Evolutionary conservation across 1,140 invertebrate genomes (phyloP), one percentile per base, ranked within the genome.

Genomic region (Triops cancriformis): DNA sequence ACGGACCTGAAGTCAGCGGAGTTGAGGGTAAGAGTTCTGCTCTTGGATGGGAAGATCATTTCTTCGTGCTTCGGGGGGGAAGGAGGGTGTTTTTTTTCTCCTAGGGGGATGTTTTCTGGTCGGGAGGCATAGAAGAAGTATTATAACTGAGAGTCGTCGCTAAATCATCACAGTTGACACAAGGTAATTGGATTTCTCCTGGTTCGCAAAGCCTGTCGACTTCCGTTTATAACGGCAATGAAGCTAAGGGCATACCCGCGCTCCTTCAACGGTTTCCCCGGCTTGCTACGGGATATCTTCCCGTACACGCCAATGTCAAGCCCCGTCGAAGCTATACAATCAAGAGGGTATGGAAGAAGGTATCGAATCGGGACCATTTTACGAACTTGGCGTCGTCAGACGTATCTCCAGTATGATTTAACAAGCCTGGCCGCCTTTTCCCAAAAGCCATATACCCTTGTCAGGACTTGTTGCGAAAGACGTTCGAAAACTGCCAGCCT

Each of bases 141-240:
- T 64, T 64, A 64, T 23, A 64, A 64, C 51, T 64, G 14, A 64
- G 51, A 64, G n/a, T 64, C 14, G 18, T 64, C 51, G 51, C 51
- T 64, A 64, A 64, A 64, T 64, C 51, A 64, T 64, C 51, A 23
- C 51, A 64, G 51, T 64, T 64, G 51, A 23, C 51, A 64, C 51
- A 64, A 64, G 10, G 51, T 64, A 64, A 64, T 64, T 64, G 51
- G 51, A 64, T 64, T 64, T 64, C 51, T 37, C 10, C 51, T 64
- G 51, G 51, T 64, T 23, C 51, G 51, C 51, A 64, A 64, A 64
- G 51, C 51, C 51, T 1, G 51, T 64, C 51, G 51, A 64, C 51
- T 64, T 64, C 51, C 51, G 18, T 64, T 64, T 64, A 64, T 23
- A 64, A 64, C 51, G 51, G 51, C 51, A 64, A 64, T 64, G 51